Evolutionary conservation across 1,140 invertebrate species (phyloP), one percentile per base, ranked within the genome.

Genomic region (Drosophila orena): DNA sequence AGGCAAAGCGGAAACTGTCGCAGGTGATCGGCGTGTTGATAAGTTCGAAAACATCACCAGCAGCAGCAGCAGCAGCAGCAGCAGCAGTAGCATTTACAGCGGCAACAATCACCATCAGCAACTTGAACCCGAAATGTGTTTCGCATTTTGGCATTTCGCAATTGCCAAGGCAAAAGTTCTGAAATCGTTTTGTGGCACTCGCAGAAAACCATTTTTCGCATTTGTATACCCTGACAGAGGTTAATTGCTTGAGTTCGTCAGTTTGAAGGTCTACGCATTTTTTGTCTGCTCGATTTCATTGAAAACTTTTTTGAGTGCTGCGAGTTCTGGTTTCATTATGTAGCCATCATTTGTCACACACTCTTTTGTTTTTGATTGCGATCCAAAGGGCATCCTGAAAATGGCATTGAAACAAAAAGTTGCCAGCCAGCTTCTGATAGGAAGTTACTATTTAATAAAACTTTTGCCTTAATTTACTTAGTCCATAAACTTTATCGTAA

Each of bases 1-100:
- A 68, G 68, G 52, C 68, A 70, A 27, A 86, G 62, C 83, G 83
- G 83, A 88, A 88, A 88, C 83, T 88, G 83, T 89, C 83, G 79
- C 83, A 88, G 79, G 84, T 89, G 83, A 88, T 88, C 83, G 79
- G 70, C 79, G 84, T 88, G 84, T 89, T 89, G 83, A 88, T 88
- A 88, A 88, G 79, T 83, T 77, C 79, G 68, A 50, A 83, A 78
- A 71, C 76, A 78, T 49, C 47, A 47, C 3, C 42, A 74, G 35
- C 46, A 65, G 22, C 44, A 55, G 20, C 52, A 81, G 20, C 40
- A 17, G 40, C 3, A 62, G 30, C 50, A 62, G 20, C 57, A 54
- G 37, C 3, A 4, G 22, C 27, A 6, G 27, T 30, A 7, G 30
- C 30, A 30, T 30, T 56, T 77, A 15, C 12, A 15, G 24, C 46